phyloP scores from a whole-genome alignment of 2,113 vertebrate genomes.

The Macrotus californicus region DNA sequence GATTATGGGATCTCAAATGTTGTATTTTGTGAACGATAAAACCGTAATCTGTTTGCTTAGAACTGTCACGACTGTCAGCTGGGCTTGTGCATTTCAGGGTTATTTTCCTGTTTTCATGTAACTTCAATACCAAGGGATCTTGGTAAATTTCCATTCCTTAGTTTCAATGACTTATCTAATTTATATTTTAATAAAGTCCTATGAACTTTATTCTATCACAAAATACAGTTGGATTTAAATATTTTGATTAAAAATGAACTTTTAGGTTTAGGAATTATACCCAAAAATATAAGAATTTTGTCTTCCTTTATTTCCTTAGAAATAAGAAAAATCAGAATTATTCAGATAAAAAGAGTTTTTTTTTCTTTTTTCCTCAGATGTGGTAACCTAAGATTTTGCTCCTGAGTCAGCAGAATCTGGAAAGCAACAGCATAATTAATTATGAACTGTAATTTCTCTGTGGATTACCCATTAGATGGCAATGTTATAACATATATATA shows the following conservation, averaged over 20 bases:
- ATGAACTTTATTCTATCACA: background rate
- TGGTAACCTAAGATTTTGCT: background rate
- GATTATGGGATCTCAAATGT: background rate
- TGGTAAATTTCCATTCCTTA: background rate
- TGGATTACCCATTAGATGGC: conserved; percentile 17
- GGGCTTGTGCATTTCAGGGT: background rate
- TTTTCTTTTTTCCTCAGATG: background rate
- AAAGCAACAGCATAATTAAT: background rate
- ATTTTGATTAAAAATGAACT: background rate
- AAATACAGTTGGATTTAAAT: background rate
- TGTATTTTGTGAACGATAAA: background rate
- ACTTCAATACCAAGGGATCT: background rate
- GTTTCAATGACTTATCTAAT: background rate
- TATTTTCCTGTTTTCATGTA: background rate
- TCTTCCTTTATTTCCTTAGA: background rate
- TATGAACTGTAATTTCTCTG: background rate
- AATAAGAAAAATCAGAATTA: background rate
- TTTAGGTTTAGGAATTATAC: background rate
- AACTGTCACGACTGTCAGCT: background rate
- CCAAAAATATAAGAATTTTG: background rate
- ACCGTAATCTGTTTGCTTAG: background rate
- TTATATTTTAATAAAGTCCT: background rate
- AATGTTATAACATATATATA: background rate
- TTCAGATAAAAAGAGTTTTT: background rate
- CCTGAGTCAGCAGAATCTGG: background rate